Evolutionary conservation across 2,113 vertebrate genomes (phyloP), one percentile per base, ranked within the genome.

Genomic region (Callocephalon fimbriatum): DNA sequence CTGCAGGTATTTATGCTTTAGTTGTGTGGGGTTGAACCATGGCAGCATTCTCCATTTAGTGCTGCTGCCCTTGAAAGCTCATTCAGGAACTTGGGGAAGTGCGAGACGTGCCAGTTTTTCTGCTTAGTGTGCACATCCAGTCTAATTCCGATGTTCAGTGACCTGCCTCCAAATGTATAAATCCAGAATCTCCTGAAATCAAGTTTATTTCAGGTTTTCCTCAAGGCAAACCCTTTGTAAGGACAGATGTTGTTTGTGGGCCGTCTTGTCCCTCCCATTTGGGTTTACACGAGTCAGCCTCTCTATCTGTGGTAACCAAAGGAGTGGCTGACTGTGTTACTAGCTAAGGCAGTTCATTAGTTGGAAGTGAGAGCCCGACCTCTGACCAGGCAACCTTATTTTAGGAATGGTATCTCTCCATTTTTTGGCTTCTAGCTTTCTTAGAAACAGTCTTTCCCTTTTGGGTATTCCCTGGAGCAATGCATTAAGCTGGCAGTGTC

Each of bases 401-500:
- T 93, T 71, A 75, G 82, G 62, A 80, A 71, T 35, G 37, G 25
- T 70, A 51, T 66, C 68, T 91, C 35, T 92, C 53, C 2, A 13
- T 85, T 51, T 80, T 83, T 84, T 92, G 38, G 32, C 72, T 96
- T 92, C 58, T 40, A 88, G 19, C 48, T 84, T 92, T 84, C 82
- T 95, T 86, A 86, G 65, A 81, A 95, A 44, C 18, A 42, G 35
- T 38, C 71, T 79, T 95, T 88, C n/a, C 40, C 53, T 93, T 83
- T 77, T 14, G 22, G 47, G 47, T 91, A 45, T 86, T 97, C 73
- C 63, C 38, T 76, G 26, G 75, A 82, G 73, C 42, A 76, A 42
- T 73, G 58, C 2, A 2, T 59, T 73, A 72, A 92, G 72, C 78
- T 86, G 68, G 40, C 58, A 79, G 58, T 38, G 53, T 75, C 81